phyloP scores from a whole-genome alignment of 2,113 vertebrate genomes.

The Procapra przewalskii region DNA sequence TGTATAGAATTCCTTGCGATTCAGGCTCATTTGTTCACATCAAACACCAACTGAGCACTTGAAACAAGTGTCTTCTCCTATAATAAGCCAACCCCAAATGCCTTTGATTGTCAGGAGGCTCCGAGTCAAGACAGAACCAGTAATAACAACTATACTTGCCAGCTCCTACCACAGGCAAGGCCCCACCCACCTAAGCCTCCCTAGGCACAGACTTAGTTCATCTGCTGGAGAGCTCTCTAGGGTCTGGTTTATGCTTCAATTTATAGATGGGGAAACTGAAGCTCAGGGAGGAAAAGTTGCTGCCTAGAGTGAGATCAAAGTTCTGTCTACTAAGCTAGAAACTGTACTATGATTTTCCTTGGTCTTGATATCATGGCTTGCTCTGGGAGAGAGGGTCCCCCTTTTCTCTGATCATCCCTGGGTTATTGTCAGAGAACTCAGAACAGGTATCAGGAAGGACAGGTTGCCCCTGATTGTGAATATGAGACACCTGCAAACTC shows the following conservation, averaged over 20 bases:
- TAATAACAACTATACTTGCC: background rate
- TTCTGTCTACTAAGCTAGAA: background rate
- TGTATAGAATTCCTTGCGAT: background rate
- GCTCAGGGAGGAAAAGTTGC: background rate
- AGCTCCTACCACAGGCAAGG: background rate
- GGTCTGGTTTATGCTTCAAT: background rate
- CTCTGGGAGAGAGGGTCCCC: background rate
- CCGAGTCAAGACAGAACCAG: background rate
- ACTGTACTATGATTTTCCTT: background rate
- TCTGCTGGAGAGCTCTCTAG: background rate
- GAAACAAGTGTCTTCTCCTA: background rate
- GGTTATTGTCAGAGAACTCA: background rate
- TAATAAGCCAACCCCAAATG: background rate
- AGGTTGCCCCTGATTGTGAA: background rate
- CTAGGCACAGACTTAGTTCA: background rate
- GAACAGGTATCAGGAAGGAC: background rate
- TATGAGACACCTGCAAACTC: background rate
- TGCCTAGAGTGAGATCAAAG: background rate
- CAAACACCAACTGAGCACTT: background rate
- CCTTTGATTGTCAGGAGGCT: background rate
- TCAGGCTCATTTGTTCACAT: background rate
- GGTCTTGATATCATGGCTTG: background rate
- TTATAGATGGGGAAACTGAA: background rate
- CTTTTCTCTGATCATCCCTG: background rate
- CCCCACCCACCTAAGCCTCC: background rate